Evolutionary conservation across 2,113 vertebrate species (phyloP), one percentile per base, ranked within the genome.

Genomic region (Chrysemys picta): DNA sequence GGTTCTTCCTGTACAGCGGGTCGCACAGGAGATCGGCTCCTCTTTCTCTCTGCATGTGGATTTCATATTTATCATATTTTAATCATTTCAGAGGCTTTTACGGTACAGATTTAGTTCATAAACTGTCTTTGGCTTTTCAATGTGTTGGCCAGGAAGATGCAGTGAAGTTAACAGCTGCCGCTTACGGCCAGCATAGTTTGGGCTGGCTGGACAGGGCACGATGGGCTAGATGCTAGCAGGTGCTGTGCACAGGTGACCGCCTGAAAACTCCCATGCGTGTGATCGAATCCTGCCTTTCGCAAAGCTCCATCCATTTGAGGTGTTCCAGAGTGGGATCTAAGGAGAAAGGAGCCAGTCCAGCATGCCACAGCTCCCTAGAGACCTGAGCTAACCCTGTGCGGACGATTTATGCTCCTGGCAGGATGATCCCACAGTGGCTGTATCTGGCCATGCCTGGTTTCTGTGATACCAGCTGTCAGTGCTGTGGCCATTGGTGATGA

Each of bases 81-180:
- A 88, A 50, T 59, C 19, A 47, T 57, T 90, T 82, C 42, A 12
- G 57, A 80, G 52, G 22, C 83, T 25, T 5, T 81, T 24, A 42
- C 62, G 49, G 45, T 65, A 87, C 17, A 5, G n/a, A 1, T 91
- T 89, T 89, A 76, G 6, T 88, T 57, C 52, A 27, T 82, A 54
- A 92, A 93, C n/a, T 8, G 50, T 35, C 53, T 35, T 91, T 85
- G 10, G 62, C 82, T 45, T 75, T 45, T 78, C 50, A 76, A 91
- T 38, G n/a, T 35, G 78, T 17, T 1, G 0, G 38, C 57, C 38
- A 13, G 47, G 76, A 80, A 45, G 50, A 53, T 2, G 2, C 25
- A 25, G 38, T n/a, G 84, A 80, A 87, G 54, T 78, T 52, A 0
- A 65, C 1, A 29, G 65, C 81, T 5, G 86, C 31, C 38, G 31